phyloP scores from a whole-genome alignment of 64 coral and sea anemone species.

The Dendrophyllia cribrosa region DNA sequence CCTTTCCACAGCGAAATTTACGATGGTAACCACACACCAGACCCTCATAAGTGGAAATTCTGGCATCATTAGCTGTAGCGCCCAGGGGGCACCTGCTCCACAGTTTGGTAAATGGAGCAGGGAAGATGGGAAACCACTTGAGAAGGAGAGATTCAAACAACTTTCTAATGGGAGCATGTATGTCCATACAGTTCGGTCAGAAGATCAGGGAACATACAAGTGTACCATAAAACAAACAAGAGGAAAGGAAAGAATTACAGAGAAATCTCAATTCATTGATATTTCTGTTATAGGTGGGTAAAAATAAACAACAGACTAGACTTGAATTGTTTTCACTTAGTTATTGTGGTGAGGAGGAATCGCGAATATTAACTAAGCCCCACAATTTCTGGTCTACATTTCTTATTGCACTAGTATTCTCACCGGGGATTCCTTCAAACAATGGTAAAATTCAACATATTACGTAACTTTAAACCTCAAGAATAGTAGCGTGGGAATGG shows the following conservation, averaged over 20 bases:
- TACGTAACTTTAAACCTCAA: too few species aligned
- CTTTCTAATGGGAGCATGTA: not conserved
- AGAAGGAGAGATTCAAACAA: not conserved
- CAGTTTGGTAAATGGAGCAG: too few species aligned
- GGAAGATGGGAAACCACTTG: not conserved
- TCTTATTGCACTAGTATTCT: too few species aligned
- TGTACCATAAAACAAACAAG: not conserved
- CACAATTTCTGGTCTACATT: too few species aligned
- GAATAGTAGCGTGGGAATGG: too few species aligned
- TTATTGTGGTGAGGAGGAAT: too few species aligned
- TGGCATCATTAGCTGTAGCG: not conserved
- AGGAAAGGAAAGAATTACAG: not conserved
- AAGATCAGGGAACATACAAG: not conserved
- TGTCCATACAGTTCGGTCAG: not conserved
- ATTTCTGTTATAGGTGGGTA: not conserved
- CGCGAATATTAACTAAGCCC: too few species aligned
- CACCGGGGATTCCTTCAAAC: too few species aligned
- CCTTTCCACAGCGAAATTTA: not conserved
- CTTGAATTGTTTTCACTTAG: too few species aligned
- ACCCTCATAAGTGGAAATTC: not conserved
- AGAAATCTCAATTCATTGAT: not conserved
- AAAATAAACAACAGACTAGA: not conserved
- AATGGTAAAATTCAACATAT: too few species aligned
- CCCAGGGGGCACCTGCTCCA: not conserved
- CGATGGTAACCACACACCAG: not conserved